phyloP scores from a whole-genome alignment of 2,113 vertebrate species.

The Holacanthus passer region DNA sequence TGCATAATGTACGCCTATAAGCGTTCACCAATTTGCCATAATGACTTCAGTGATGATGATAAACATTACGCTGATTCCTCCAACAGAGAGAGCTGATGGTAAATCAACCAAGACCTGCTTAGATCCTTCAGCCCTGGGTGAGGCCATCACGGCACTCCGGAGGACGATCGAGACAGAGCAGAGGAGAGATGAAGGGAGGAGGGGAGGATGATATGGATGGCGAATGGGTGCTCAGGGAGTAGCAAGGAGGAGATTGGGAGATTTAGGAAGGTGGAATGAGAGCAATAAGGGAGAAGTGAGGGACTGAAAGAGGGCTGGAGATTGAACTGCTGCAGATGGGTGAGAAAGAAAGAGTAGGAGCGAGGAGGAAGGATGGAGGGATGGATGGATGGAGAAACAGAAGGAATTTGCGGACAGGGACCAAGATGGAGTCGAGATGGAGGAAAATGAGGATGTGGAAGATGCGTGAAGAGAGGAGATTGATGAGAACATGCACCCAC shows the following conservation, averaged over 20 bases:
- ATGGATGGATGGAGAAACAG: slow-evolving; percentile 11
- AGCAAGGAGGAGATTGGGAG: slow-evolving; percentile 47
- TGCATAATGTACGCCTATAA: slow-evolving; percentile 59
- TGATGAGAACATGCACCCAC: not conserved
- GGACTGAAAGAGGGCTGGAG: slow-evolving; percentile 19
- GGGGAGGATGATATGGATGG: slow-evolving; percentile 46
- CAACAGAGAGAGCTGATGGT: slow-evolving; percentile 41
- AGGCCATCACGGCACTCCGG: slow-evolving; percentile 57
- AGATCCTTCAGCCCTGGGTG: slow-evolving; percentile 47
- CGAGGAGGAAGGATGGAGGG: not conserved
- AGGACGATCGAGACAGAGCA: slow-evolving; percentile 65
- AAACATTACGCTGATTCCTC: slow-evolving; percentile 66
- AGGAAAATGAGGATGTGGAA: not conserved
- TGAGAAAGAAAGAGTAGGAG: slow-evolving; percentile 20
- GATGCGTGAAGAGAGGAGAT: not conserved
- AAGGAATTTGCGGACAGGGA: slow-evolving; percentile 28
- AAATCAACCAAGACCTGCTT: slow-evolving; percentile 66
- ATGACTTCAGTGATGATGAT: slow-evolving; percentile 72
- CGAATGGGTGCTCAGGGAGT: slow-evolving; percentile 55
- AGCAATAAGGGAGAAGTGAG: slow-evolving; percentile 24
- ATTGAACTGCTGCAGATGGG: slow-evolving; percentile 17
- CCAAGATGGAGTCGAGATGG: not conserved
- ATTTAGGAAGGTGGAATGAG: slow-evolving; percentile 51
- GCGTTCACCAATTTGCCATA: slow-evolving; percentile 66
- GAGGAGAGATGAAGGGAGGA: slow-evolving; percentile 45